A percentile compares a stretch with the other conserved stretches of the same genome.
These are phyloP conservation scores for Panthera tigris DNA, from an alignment of 2,113 vertebrate genomes.

Conservation along the genomic window DNA sequence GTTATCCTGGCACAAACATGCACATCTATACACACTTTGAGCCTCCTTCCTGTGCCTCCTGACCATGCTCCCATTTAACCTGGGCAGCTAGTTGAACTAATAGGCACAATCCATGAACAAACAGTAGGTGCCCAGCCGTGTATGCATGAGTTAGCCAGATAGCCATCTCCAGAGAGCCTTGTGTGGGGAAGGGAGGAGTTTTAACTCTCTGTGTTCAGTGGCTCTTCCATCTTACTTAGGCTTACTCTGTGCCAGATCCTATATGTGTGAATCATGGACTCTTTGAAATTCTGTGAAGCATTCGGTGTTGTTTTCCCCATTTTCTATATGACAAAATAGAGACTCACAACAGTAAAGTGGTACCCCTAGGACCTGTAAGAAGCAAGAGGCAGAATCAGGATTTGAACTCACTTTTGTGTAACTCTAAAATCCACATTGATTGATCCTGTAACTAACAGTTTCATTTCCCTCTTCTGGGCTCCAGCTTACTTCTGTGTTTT, in stretches of 20 bases:
- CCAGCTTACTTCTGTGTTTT: conserved; percentile 16
- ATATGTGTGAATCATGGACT: not conserved
- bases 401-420: not conserved
- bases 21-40: not conserved
- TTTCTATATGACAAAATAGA: not conserved
- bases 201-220: not conserved
- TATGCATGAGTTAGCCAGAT: not conserved
- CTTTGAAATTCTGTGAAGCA: not conserved
- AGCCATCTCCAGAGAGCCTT: not conserved
- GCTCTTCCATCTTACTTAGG: not conserved
- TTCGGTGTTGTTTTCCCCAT: not conserved
- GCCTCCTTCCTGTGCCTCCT: not conserved
- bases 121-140: not conserved
- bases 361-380: not conserved
- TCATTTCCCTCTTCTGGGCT: conserved; percentile 26
- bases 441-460: not conserved
- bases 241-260: not conserved
- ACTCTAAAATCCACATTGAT: not conserved
- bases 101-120: not conserved
- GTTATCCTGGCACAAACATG: not conserved
- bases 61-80: not conserved
- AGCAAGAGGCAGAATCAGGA: not conserved
- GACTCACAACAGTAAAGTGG: not conserved
- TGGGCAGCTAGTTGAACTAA: not conserved
- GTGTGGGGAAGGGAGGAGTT: not conserved